phyloP scores from a whole-genome alignment of 2,113 vertebrate species.

The Catharus bicknelli region DNA sequence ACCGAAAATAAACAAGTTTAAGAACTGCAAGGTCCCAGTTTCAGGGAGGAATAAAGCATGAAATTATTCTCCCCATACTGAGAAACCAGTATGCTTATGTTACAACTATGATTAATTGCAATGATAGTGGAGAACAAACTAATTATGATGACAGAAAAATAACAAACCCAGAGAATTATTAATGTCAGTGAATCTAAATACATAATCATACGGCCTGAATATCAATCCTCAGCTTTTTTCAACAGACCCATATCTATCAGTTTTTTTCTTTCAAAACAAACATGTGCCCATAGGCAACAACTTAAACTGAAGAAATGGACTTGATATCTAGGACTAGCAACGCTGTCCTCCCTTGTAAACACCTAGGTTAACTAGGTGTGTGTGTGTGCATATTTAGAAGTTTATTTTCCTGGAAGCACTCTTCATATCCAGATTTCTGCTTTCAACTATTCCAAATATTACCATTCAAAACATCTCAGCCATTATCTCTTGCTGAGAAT shows the following conservation, averaged over 20 bases:
- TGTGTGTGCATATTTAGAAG: not conserved
- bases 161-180: not conserved
- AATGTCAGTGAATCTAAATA: not conserved
- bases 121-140: not conserved
- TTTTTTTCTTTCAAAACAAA: not conserved
- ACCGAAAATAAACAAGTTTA: not conserved
- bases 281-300: not conserved
- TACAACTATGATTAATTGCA: not conserved
- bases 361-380: not conserved
- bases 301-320: not conserved
- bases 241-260: not conserved
- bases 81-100: not conserved
- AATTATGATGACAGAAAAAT: not conserved
- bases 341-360: not conserved
- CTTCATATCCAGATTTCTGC: not conserved
- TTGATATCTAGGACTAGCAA: not conserved
- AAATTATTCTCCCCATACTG: not conserved
- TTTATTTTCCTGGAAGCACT: not conserved
- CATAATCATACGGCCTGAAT: not conserved
- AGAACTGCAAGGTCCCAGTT: not conserved
- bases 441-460: not conserved
- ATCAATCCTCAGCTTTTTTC: not conserved
- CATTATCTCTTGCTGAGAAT: not conserved
- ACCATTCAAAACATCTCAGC: not conserved
- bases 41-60: not conserved